Evolutionary conservation across 1,140 invertebrate genomes (phyloP).

Genomic region (Asobara japonica): DNA sequence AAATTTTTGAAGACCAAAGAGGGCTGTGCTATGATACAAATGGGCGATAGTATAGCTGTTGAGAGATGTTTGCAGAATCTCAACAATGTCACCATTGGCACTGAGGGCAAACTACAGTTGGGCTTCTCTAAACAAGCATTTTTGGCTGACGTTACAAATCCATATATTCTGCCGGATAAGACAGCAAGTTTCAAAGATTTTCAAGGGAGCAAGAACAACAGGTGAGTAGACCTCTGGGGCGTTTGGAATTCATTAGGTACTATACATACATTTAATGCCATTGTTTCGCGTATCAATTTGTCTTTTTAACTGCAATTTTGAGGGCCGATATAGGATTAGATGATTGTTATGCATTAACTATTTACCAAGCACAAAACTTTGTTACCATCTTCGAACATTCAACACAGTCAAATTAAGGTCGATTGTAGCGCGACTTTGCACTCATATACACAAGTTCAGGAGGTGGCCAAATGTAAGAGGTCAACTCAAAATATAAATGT

Average conservation of each 20-base stretch:
- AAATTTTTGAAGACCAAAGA: conserved; percentile 99
- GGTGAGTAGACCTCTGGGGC: conserved; percentile 39
- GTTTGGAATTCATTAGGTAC: background rate
- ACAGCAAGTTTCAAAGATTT: conserved; percentile 97
- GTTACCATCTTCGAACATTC: too few relatives aligned
- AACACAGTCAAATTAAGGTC: too few relatives aligned
- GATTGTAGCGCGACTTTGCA: too few relatives aligned
- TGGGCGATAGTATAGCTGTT: conserved; percentile 95
- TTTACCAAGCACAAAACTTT: too few relatives aligned
- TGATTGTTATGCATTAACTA: too few relatives aligned
- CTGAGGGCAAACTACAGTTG: conserved; percentile 71
- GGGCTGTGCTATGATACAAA: conserved; percentile 99
- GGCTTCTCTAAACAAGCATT: conserved; percentile 96
- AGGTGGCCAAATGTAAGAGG: too few relatives aligned
- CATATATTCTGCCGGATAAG: conserved; percentile 94
- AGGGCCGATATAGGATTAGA: too few relatives aligned
- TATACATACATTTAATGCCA: background rate
- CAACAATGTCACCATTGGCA: conserved; percentile 89
- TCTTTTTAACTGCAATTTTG: too few relatives aligned
- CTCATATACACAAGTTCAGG: too few relatives aligned
- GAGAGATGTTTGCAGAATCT: conserved; percentile 94
- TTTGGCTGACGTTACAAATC: conserved; percentile 95
- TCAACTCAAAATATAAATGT: too few relatives aligned
- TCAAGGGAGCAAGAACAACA: conserved; percentile 95
- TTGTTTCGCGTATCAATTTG: too few relatives aligned